phyloP scores from a whole-genome alignment of 2,113 vertebrate genomes.

The Trachemys scripta region DNA sequence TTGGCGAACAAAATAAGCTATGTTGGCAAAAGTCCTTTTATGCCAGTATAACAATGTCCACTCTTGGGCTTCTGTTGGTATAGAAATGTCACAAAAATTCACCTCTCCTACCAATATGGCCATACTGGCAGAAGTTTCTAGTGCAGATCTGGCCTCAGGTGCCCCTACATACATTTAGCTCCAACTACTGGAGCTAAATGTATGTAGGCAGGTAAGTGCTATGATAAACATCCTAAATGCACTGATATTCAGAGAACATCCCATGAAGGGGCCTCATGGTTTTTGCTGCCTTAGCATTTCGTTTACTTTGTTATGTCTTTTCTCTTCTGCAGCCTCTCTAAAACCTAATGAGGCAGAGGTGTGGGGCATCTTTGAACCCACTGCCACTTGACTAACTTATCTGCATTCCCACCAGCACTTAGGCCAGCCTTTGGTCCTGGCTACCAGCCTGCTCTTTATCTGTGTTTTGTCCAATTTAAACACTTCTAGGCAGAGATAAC shows the following conservation, averaged over 20 bases:
- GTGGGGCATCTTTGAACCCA: background rate
- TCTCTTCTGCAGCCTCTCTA: background rate
- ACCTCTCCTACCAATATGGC: constrained; percentile 47
- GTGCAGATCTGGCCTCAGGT: background rate
- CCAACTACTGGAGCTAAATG: background rate
- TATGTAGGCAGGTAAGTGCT: background rate
- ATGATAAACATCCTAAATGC: constrained; percentile 26
- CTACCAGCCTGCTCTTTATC: background rate
- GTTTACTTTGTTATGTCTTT: background rate
- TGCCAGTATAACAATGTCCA: background rate
- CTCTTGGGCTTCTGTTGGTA: background rate
- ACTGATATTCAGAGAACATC: constrained; percentile 26
- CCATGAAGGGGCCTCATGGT: background rate
- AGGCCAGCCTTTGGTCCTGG: background rate
- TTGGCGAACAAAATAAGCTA: background rate
- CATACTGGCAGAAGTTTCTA: constrained; percentile 2
- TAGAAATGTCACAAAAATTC: constrained; percentile 46
- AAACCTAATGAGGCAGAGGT: background rate
- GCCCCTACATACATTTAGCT: background rate
- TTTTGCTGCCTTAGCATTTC: background rate
- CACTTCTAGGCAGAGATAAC: constrained; percentile 25
- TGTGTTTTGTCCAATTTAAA: constrained; percentile 8
- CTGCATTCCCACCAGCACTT: background rate
- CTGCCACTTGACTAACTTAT: background rate
- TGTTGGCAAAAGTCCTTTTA: background rate